A percentile compares a stretch with the other conserved stretches of the same genome.
These are phyloP conservation scores for Mustela lutreola DNA, from an alignment of 2,113 vertebrate genomes.

Conservation along the genomic window DNA sequence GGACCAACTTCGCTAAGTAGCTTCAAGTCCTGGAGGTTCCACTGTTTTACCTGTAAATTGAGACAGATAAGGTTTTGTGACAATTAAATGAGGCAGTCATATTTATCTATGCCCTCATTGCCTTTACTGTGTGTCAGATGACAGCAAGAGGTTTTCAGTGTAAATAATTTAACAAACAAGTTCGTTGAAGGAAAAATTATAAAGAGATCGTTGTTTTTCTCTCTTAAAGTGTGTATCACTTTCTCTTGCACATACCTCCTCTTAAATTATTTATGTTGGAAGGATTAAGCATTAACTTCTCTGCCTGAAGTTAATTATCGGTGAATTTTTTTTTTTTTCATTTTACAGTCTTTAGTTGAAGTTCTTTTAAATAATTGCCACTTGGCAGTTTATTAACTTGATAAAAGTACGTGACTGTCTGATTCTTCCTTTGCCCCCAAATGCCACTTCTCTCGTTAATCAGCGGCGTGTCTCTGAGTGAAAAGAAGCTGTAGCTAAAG, in stretches of 20 bases:
- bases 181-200: background rate
- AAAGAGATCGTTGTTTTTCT: background rate
- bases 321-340: constrained; percentile 33
- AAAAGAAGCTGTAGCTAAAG: constrained; percentile 61
- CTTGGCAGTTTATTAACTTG: constrained; percentile 47
- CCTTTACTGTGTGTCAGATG: background rate
- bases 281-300: background rate
- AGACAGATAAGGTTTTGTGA: background rate
- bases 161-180: constrained; percentile 22
- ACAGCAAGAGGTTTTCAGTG: background rate
- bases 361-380: background rate
- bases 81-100: background rate
- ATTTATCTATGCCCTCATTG: constrained; percentile 7
- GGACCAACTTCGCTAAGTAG: background rate
- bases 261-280: constrained; percentile 46
- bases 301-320: constrained; percentile 29
- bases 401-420: background rate
- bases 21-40: background rate
- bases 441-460: constrained; percentile 51
- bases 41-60: background rate
- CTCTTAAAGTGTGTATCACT: background rate
- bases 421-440: constrained; percentile 40
- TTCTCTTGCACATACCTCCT: background rate
- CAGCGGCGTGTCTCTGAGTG: background rate
- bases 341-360: background rate